Evolutionary conservation across 1,140 invertebrate genomes (phyloP), one percentile per base, ranked within the genome.

Genomic region (Leguminivora glycinivorella): DNA sequence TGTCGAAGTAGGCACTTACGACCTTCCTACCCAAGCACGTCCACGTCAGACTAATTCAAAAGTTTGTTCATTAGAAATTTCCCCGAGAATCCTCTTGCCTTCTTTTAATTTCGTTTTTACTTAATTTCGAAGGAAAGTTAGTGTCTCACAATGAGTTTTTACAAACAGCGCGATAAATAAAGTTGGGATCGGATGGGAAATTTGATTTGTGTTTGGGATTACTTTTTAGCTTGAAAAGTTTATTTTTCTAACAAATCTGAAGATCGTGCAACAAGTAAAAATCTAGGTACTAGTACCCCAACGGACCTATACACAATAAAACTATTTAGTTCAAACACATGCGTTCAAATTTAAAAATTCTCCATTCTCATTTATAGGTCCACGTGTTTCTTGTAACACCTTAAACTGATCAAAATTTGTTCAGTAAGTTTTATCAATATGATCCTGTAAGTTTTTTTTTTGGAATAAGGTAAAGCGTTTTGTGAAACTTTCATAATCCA

Each of bases 11-110:
- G 40, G 40, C n/a, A 5, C 19, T 22, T 52, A 6, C 17, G 47
- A 22, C 19, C 47, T 52, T 52, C 5, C 10, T 22, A 52, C 2
- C 0, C 17, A 9, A 9, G 47, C 47, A 52, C 19, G 19, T 22
- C 47, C 7, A 22, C 47, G 47, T 52, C 34, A 14, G 34, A 67
- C 66, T 40, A 67, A 67, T 67, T 67, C 38, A 31, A 67, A 67
- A 67, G 66, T 67, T 67, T 67, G 66, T 67, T 67, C 66, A 67
- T 67, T 67, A 67, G 66, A 67, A 67, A 43, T 38, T 67, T 67
- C 38, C 34, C 4, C 38, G 17, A 67, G 38, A 67, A 67, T 40
- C 66, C 38, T 43, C 34, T n/a, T 40, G 34, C n/a, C 66, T 67
- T 67, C 66, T 67, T 67, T 67, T 67, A 67, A 67, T 67, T 67